Conservation (phyloP, 2,797 vertebrate genomes). For the Amphiprion clarkii region DNA sequence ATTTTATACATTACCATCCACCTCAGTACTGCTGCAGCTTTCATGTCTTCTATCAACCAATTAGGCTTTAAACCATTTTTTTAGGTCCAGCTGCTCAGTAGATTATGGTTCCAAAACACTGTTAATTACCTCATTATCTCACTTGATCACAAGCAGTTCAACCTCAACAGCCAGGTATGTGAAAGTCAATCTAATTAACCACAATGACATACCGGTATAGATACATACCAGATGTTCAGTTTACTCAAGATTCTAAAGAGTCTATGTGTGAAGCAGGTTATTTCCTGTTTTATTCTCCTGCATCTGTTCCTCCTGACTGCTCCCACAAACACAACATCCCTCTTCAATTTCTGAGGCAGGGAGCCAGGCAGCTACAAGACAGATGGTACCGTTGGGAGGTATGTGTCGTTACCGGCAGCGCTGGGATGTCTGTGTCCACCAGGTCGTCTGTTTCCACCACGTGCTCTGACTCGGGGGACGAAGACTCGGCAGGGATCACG, state of each 20-base stretch:
- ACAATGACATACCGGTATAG: not conserved
- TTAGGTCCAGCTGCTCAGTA: no score
- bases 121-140: conserved; percentile 14
- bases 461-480: conserved; percentile 94
- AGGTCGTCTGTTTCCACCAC: conserved; percentile 93
- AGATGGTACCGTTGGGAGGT: not conserved
- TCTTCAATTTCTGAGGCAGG: conserved; percentile 2
- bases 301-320: conserved; percentile 1
- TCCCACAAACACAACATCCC: conserved; percentile 10
- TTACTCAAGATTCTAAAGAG: conserved; percentile 1
- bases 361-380: conserved; percentile 1
- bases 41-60: no score
- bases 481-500: conserved; percentile 93
- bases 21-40: no score
- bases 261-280: conserved; percentile 9
- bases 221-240: conserved; percentile 30
- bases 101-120: not conserved
- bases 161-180: conserved; percentile 16
- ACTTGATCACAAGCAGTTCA: not conserved
- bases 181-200: conserved; percentile 22
- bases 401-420: conserved; percentile 84
- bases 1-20: no score
- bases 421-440: conserved; percentile 92
- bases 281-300: conserved; percentile 14
- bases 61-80: no score